Base-by-base conservation (phyloP, 2,888 invertebrate genomes). In the Rhorus exstirpatorius region DNA sequence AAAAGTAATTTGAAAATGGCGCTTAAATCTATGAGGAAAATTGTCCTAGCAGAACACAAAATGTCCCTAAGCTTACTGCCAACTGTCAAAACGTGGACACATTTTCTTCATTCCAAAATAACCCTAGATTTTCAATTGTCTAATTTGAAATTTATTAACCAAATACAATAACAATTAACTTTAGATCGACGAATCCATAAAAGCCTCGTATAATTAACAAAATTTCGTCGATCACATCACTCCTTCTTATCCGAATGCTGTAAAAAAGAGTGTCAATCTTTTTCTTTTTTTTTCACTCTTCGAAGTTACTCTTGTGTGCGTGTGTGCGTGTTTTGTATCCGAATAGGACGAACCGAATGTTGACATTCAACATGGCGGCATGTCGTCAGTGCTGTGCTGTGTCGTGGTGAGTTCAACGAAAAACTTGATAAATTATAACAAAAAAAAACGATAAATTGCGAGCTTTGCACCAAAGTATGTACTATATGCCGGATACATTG, bases 371-470 rank as follows among this genome's bases (percentile, higher is more conserved):
- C 96, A 97, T 97, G 97, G 97, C 97, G 97, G 97, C 96, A 96
- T 97, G 97, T 97, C 97, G 96, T 96, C 97, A 97, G 97, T 97
- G 97, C 97, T 96, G 96, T 97, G 97, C 97, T 97, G 97, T 97
- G 97, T 97, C 97, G 97, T 97, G 97, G 97, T 97, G 96, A 96
- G 97, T 96, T 95, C 94, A 93, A 92, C 91, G 92, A 92, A 91
- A 92, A 82, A 85, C 86, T 81, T 83, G 81, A 51, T 63, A 78
- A 53, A 55, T 55, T 74, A 74, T 70, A 53, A 55, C 41, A 21
- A 31, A 71, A 60, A 60, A 71, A 41, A 14, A 19, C 41, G 41
- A 19, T 71, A 71, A 71, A 79, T 87, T 86, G 84, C 85, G 85
- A 88, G 88, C 85, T 88, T 88, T 86, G 79, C 70, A 63, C 76